Evolutionary conservation across 2,113 vertebrate genomes (phyloP).

Genomic region (Monopterus albus): DNA sequence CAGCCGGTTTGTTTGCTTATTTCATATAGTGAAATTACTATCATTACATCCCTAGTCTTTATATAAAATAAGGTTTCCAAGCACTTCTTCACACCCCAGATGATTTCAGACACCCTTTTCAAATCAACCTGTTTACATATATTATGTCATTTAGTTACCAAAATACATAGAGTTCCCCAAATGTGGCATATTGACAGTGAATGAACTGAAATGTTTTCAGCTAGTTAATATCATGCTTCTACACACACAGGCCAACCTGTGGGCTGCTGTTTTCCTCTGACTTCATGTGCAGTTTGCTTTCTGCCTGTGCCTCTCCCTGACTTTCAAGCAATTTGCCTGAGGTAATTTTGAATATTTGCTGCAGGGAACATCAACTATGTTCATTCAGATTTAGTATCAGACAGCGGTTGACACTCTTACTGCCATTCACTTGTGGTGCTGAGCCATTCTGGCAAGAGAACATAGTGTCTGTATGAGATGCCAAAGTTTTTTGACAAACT

Average conservation of each 20-base stretch:
- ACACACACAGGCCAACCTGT: not conserved
- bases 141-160: too few species aligned
- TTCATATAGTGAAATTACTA: too few species aligned
- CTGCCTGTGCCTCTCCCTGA: too few species aligned
- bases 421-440: not conserved
- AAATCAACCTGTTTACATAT: too few species aligned
- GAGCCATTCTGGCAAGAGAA: not conserved
- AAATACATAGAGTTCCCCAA: too few species aligned
- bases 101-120: too few species aligned
- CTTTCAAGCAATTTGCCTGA: slow-evolving; percentile 12
- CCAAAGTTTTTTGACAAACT: too few species aligned
- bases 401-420: not conserved
- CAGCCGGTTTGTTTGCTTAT: too few species aligned
- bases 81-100: too few species aligned
- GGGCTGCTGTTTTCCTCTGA: not conserved
- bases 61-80: too few species aligned
- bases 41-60: too few species aligned
- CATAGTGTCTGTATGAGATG: too few species aligned
- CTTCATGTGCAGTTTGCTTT: not conserved
- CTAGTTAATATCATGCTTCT: not conserved
- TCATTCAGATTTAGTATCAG: not conserved
- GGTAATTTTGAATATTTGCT: not conserved
- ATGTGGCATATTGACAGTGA: not conserved
- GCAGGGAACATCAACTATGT: not conserved
- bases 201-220: not conserved